Evolutionary conservation across 2,888 invertebrate genomes (phyloP).

Genomic region (Marasmarcha lunaedactyla): DNA sequence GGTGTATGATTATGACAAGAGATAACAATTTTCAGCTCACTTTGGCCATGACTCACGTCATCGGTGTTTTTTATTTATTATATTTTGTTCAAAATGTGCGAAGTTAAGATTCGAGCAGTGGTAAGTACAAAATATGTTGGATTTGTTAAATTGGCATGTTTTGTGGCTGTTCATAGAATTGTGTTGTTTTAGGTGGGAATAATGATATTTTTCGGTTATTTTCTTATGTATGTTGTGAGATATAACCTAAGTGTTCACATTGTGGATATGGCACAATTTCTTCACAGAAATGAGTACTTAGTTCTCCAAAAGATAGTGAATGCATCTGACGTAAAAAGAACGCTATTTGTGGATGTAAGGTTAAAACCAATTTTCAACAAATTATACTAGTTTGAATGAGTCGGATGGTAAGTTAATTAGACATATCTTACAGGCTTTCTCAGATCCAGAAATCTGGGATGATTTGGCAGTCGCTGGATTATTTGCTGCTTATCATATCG

Average conservation of each 20-base stretch:
- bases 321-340: too few species aligned
- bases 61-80: background rate
- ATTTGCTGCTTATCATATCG: slow-evolving; percentile 53
- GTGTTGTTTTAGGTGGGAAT: slow-evolving; percentile 43
- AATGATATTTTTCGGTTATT: slow-evolving; percentile 71
- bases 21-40: background rate
- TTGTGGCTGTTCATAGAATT: background rate
- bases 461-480: slow-evolving; percentile 42
- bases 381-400: too few species aligned
- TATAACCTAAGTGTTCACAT: slow-evolving; percentile 59
- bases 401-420: too few species aligned
- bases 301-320: too few species aligned
- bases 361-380: too few species aligned
- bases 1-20: background rate
- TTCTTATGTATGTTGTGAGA: slow-evolving; percentile 46
- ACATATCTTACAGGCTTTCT: slow-evolving; percentile 22
- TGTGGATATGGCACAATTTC: slow-evolving; percentile 40
- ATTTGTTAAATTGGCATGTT: slow-evolving; percentile 2
- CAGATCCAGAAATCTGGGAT: slow-evolving; percentile 32
- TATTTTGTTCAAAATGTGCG: slow-evolving; percentile 25
- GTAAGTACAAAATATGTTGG: slow-evolving; percentile 28
- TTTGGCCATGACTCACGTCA: slow-evolving; percentile 6
- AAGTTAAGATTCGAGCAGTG: slow-evolving; percentile 47
- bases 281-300: slow-evolving; percentile 19
- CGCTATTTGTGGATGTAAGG: too few species aligned